Conservation (phyloP, 2,113 vertebrate species). For the Hippocampus abdominalis region DNA sequence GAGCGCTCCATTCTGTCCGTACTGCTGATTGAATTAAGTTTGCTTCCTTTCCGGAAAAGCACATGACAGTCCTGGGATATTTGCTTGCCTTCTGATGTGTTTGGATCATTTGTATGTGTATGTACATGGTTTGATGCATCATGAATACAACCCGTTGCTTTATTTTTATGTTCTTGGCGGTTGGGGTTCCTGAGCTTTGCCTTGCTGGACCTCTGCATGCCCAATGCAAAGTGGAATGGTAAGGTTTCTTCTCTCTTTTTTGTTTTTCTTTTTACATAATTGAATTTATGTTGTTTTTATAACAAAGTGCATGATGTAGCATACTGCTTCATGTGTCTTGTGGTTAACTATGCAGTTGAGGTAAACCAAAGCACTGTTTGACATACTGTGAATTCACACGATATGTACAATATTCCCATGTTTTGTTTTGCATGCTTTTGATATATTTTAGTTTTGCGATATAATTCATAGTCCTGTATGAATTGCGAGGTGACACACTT, state of each 20-base stretch:
- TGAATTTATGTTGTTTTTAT: background rate
- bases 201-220: conserved; percentile 69
- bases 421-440: background rate
- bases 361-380: background rate
- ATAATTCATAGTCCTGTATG: background rate
- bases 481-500: too few relatives aligned
- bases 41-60: conserved; percentile 46
- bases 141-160: conserved; percentile 42
- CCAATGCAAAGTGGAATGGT: conserved; percentile 76
- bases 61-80: conserved; percentile 67
- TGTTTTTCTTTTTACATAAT: background rate
- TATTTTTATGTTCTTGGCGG: conserved; percentile 24
- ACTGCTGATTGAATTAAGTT: conserved; percentile 44
- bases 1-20: background rate
- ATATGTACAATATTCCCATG: background rate
- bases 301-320: background rate
- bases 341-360: too few relatives aligned
- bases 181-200: conserved; percentile 24
- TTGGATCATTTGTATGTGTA: background rate
- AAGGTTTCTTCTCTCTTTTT: conserved; percentile 6
- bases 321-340: background rate
- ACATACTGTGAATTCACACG: background rate
- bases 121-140: background rate
- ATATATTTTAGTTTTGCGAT: background rate
- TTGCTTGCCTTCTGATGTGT: background rate